Evolutionary conservation across 2,888 invertebrate genomes (phyloP).

Genomic region (Cheilosia vulpina): DNA sequence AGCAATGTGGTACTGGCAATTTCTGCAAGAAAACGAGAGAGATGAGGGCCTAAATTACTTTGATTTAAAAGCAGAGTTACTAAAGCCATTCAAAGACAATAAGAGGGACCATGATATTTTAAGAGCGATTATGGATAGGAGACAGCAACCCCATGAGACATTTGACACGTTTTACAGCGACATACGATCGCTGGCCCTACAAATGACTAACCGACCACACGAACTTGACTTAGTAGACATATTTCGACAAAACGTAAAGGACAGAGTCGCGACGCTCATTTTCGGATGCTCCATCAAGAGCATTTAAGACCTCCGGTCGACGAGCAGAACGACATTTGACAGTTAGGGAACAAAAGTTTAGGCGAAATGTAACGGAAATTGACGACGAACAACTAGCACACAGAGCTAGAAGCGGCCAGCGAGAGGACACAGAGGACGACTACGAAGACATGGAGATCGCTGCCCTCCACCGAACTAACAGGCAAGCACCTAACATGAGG

Average conservation of each 20-base stretch:
- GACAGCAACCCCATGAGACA: background rate
- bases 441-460: too few relatives aligned
- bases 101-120: background rate
- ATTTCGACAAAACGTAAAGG: background rate
- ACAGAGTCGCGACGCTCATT: background rate
- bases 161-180: background rate
- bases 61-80: background rate
- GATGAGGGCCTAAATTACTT: background rate
- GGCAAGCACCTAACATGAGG: too few relatives aligned
- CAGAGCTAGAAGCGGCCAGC: too few relatives aligned
- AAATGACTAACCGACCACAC: background rate
- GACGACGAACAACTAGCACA: too few relatives aligned
- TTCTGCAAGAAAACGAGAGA: background rate
- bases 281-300: background rate
- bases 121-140: background rate
- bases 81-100: background rate
- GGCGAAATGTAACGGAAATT: too few relatives aligned
- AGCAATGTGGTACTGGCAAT: constrained; percentile 20
- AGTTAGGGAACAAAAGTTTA: too few relatives aligned
- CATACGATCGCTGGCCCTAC: background rate
- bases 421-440: too few relatives aligned
- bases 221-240: background rate
- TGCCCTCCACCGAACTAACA: too few relatives aligned
- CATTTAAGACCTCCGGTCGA: background rate
- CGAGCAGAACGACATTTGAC: too few relatives aligned